A percentile compares a stretch with the other conserved stretches of the same genome.
These are phyloP conservation scores for Brotula barbata DNA, from an alignment of 2,797 vertebrate species.

Conservation along the genomic window DNA sequence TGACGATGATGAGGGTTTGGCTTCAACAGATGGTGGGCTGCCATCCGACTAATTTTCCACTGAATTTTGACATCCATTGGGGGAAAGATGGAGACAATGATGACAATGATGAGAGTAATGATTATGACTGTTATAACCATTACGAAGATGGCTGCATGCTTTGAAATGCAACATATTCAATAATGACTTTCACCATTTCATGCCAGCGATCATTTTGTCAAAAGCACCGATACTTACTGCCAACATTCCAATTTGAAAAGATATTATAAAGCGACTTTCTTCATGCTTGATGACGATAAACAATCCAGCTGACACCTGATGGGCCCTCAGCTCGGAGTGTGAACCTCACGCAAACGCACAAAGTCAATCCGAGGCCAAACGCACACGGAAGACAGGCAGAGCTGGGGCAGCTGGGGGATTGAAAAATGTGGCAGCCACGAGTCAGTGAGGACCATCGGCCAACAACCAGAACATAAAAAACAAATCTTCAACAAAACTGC, in stretches of 20 bases:
- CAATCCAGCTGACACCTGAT: slow-evolving; percentile 1
- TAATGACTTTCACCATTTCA: slow-evolving; percentile 16
- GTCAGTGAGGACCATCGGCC: slow-evolving; percentile 4
- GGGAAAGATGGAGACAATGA: slow-evolving; percentile 13
- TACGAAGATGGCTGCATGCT: slow-evolving; percentile 20
- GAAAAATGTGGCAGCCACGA: slow-evolving; percentile 36
- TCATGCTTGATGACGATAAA: background rate
- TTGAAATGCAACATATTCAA: background rate
- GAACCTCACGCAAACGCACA: no score
- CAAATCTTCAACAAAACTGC: background rate
- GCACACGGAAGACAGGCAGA: slow-evolving; percentile 32
- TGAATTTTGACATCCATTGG: slow-evolving; percentile 19
- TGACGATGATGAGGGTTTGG: slow-evolving; percentile 15
- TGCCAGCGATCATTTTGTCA: slow-evolving; percentile 30
- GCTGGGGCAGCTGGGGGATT: slow-evolving; percentile 38
- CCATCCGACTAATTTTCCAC: slow-evolving; percentile 17
- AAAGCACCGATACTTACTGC: slow-evolving; percentile 9
- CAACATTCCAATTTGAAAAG: slow-evolving; percentile 2
- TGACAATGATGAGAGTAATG: slow-evolving; percentile 26
- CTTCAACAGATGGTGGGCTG: slow-evolving; percentile 30
- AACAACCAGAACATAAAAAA: slow-evolving; percentile 1
- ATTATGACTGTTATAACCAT: slow-evolving; percentile 16
- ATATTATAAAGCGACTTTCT: slow-evolving; percentile 27
- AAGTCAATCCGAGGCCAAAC: no score
- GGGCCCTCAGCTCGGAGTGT: background rate